Conservation (phyloP, 1,140 invertebrate species). For the Trachymyrmex septentrionalis region DNA sequence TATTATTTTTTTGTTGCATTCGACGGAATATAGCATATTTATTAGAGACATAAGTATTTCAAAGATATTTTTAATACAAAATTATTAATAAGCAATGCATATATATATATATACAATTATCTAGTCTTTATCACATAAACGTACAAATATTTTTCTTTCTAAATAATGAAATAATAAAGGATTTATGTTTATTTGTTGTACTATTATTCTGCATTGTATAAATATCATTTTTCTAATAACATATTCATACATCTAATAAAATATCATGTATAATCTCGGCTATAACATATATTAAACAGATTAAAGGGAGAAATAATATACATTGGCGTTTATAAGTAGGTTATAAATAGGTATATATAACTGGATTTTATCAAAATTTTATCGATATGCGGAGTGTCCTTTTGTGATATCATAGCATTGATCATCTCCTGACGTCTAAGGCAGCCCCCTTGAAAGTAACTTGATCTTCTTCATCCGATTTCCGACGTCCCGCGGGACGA, state of each 20-base stretch:
- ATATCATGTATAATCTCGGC: neutral
- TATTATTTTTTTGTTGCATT: neutral
- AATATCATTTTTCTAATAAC: neutral
- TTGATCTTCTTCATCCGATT: constrained; percentile 67
- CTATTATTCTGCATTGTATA: neutral
- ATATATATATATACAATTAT: neutral
- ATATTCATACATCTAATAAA: neutral
- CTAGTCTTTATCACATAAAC: neutral
- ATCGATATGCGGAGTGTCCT: constrained; percentile 32
- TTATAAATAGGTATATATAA: neutral
- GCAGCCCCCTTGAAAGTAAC: constrained; percentile 18
- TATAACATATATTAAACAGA: constrained; percentile 1
- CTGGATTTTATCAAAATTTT: constrained; percentile 37
- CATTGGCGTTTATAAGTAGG: neutral
- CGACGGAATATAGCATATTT: neutral
- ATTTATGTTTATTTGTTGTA: neutral
- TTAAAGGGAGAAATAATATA: neutral
- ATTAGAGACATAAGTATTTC: neutral
- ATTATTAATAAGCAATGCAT: neutral
- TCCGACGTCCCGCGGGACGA: constrained; percentile 65
- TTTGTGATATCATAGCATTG: constrained; percentile 58
- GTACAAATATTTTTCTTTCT: neutral
- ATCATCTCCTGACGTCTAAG: constrained; percentile 48
- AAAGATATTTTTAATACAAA: neutral
- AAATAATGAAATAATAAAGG: neutral